Evolutionary conservation across 2,113 vertebrate species (phyloP).

Genomic region (Mastomys coucha): DNA sequence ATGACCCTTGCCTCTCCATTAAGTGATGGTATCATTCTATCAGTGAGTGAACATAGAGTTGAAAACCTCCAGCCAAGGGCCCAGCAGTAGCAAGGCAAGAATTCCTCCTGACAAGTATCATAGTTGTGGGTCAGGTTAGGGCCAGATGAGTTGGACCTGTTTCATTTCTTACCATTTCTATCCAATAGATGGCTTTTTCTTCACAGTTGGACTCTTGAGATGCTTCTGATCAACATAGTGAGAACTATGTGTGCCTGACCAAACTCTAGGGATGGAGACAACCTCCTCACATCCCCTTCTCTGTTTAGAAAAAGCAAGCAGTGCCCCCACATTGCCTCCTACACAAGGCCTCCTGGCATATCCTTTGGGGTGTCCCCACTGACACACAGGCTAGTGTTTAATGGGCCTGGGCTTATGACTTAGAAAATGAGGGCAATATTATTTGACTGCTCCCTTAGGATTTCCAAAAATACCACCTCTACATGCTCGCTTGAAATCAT

Average conservation of each 20-base stretch:
- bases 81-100: constrained; percentile 20
- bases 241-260: neutral
- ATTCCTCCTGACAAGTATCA: neutral
- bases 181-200: neutral
- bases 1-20: neutral
- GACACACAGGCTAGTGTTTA: constrained; percentile 51
- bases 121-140: neutral
- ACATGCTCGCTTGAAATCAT: neutral
- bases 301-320: constrained; percentile 6
- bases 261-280: neutral
- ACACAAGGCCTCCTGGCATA: neutral
- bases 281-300: neutral
- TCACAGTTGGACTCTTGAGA: neutral
- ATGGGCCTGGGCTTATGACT: constrained; percentile 53
- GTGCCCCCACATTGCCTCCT: constrained; percentile 42
- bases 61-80: neutral
- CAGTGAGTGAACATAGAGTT: neutral
- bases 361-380: neutral
- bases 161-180: constrained; percentile 19
- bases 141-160: neutral
- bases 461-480: constrained; percentile 68
- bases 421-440: constrained; percentile 75
- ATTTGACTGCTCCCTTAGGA: constrained; percentile 40
- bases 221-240: neutral
- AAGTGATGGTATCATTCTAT: neutral